A percentile compares a stretch with the other conserved stretches of the same genome.
These are phyloP conservation scores for Aculops lycopersici DNA, from an alignment of 1,140 invertebrate species.

Conservation along the genomic window DNA sequence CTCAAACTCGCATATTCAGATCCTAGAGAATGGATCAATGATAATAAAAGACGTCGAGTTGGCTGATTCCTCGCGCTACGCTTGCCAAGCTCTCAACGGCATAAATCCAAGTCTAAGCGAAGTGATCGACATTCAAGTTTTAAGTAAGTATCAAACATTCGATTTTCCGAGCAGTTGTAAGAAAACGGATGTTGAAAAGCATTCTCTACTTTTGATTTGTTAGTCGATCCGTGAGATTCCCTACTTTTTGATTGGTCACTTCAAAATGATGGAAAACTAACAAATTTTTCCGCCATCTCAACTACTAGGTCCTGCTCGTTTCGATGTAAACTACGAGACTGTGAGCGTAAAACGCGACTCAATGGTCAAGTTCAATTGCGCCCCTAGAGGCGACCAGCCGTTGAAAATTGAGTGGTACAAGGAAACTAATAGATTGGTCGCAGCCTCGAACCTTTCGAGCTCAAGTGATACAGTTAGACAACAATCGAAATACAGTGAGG, in stretches of 20 bases:
- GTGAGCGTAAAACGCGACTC: neutral
- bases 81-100: constrained; percentile 78
- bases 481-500: too few relatives aligned
- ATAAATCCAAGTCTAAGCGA: constrained; percentile 54
- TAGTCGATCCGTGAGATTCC: too few relatives aligned
- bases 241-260: too few relatives aligned
- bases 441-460: too few relatives aligned
- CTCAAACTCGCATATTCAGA: constrained; percentile 11
- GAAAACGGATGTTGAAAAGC: too few relatives aligned
- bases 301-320: neutral
- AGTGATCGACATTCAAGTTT: constrained; percentile 21
- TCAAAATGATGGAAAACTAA: too few relatives aligned
- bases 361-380: constrained; percentile 16
- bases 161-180: too few relatives aligned
- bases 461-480: too few relatives aligned
- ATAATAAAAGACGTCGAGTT: constrained; percentile 15
- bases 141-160: too few relatives aligned
- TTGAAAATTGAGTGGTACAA: neutral
- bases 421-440: too few relatives aligned
- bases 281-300: too few relatives aligned
- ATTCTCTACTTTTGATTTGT: too few relatives aligned
- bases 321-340: neutral
- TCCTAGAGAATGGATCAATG: constrained; percentile 20
- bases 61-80: constrained; percentile 21
- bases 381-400: neutral